phyloP scores from a whole-genome alignment of 2,888 invertebrate genomes.

The Myathropa florea region DNA sequence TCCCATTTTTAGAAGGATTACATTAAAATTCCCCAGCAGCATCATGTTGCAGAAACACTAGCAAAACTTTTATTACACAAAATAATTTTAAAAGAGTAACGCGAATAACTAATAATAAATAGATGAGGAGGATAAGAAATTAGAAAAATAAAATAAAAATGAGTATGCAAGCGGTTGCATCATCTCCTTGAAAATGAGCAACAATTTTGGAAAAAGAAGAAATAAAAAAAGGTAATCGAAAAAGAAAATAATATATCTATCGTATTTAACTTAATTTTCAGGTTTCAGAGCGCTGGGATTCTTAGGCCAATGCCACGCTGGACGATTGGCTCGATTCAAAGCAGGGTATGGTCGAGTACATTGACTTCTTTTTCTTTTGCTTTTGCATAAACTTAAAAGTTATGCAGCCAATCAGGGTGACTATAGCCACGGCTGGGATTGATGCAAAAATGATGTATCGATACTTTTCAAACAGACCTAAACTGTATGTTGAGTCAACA shows the following conservation, averaged over 20 bases:
- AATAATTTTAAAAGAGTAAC: not conserved
- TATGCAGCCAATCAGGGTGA: conserved; percentile 58
- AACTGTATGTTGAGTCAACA: conserved; percentile 5
- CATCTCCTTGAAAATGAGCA: not conserved
- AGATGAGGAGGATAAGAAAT: not conserved
- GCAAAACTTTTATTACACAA: conserved; percentile 6
- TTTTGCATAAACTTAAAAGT: not conserved
- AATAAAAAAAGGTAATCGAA: no score
- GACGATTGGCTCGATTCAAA: conserved; percentile 75
- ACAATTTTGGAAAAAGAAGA: not conserved
- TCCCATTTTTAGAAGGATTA: not conserved
- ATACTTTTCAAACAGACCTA: conserved; percentile 59
- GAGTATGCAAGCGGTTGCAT: conserved; percentile 29
- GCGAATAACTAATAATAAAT: conserved; percentile 8
- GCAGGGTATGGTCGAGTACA: conserved; percentile 76
- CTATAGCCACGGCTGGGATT: conserved; percentile 57
- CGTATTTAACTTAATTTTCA: conserved; percentile 38
- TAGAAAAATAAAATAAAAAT: conserved; percentile 4
- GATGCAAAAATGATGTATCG: conserved; percentile 47
- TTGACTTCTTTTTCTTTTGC: conserved; percentile 71
- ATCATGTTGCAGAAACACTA: not conserved
- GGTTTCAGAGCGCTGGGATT: conserved; percentile 54
- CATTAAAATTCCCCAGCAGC: not conserved
- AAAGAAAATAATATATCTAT: not conserved
- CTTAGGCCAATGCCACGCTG: conserved; percentile 49